These are phyloP conservation scores for Lasioglossum pauxillum DNA, from an alignment of 2,888 invertebrate species.

Conservation along the genomic window DNA sequence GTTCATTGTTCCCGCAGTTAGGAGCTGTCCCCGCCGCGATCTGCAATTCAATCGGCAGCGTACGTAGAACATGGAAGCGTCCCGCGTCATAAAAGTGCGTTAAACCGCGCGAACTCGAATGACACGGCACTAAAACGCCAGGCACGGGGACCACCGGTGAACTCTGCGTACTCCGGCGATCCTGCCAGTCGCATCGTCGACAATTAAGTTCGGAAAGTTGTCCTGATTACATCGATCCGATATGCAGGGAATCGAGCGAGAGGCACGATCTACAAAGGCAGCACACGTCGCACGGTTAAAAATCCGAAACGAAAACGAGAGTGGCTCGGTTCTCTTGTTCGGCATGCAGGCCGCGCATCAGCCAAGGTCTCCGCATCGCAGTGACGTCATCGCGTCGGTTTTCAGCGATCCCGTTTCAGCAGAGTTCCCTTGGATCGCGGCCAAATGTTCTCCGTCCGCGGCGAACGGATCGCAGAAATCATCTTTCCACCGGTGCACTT, in stretches of 20 bases:
- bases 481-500: neutral
- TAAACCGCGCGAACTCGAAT: conserved; percentile 51
- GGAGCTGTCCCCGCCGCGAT: conserved; percentile 65
- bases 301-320: conserved; percentile 76
- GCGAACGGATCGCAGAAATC: conserved; percentile 3
- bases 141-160: neutral
- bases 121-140: conserved; percentile 29
- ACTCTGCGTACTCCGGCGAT: too few species aligned
- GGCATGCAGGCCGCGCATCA: conserved; percentile 68
- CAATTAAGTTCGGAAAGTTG: neutral
- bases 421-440: conserved; percentile 57
- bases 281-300: conserved; percentile 27
- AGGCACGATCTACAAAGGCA: conserved; percentile 3
- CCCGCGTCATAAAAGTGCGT: conserved; percentile 63
- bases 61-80: conserved; percentile 64
- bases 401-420: conserved; percentile 63
- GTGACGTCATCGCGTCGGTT: conserved; percentile 63
- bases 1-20: conserved; percentile 73
- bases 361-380: conserved; percentile 68
- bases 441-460: conserved; percentile 55
- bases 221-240: neutral
- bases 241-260: neutral
- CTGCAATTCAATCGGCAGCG: conserved; percentile 72
- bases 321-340: conserved; percentile 63
- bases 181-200: neutral